Evolutionary conservation across 1,140 invertebrate genomes (phyloP), one percentile per base, ranked within the genome.

Genomic region (honey bee (Apis mellifera)): DNA sequence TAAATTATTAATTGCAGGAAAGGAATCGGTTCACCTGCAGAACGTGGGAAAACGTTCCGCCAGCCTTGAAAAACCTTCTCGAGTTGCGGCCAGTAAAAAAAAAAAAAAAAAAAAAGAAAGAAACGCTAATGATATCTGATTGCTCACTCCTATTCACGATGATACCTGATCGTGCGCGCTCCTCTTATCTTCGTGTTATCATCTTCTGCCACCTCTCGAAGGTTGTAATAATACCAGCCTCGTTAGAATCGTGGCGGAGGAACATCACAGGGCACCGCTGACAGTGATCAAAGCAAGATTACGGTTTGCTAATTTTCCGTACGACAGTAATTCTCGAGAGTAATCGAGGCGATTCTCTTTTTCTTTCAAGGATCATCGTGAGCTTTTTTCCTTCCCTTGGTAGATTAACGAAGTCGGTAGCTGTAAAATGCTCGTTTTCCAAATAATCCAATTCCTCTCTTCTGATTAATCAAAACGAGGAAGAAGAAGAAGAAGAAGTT

Each of bases 121-220:
- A n/a, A 93, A 92, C 89, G 88, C 89, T 93, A 93, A 93, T 92
- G 92, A 93, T 93, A 93, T 92, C 92, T 92, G 92, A 93, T 92
- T 92, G 92, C 91, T 91, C 90, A 86, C 88, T 90, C 87, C 88
- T 90, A 91, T 93, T 92, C 92, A 90, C 89, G 92, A 93, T 91
- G 92, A 93, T 93, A 92, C 90, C 90, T 82, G 81, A 84, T 59
- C 89, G 90, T 86, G 87, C 88, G 82, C 83, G 77, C 52, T 84
- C 84, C 80, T 89, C 75, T 88, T 91, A 91, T 91, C 91, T 89
- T 59, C 84, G 71, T 52, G 75, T 87, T 89, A 90, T 91, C 88
- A 50, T 70, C 74, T 86, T n/a, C n/a, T 76, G 81, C 71, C 85
- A 86, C 87, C 85, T 90, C 90, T 42, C 32, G 4, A 42, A 42